Evolutionary conservation across 2,888 invertebrate species (phyloP), one percentile per base, ranked within the genome.

Genomic region (Ligdia adustata): DNA sequence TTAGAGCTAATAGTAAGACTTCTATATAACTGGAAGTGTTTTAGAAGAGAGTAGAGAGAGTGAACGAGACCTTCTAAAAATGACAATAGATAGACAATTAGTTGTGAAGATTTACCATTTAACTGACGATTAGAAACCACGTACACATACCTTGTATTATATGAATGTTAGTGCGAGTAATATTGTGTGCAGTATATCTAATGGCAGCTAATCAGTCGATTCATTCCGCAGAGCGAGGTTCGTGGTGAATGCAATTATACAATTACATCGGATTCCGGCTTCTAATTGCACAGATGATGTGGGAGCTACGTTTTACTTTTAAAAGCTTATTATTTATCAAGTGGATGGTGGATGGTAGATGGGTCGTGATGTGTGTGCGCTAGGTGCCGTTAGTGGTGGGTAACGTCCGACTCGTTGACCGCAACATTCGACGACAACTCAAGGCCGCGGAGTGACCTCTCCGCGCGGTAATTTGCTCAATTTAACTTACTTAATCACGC

Each of bases 191-290:
- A n/a, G n/a, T n/a, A n/a, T n/a, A n/a, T n/a, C n/a, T n/a, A n/a
- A n/a, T n/a, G n/a, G n/a, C n/a, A n/a, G 6, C 3, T 37, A 44
- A 44, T 44, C 11, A 18, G 13, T 11, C 6, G 15, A 24, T 33
- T 15, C 9, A 26, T 38, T 38, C 11, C 45, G 24, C 18, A 31
- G 27, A 4, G 11, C 26, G 32, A 27, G 18, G 20, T 33, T 33
- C 27, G 33, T 15, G 33, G n/a, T 32, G 9, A 14, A 7, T 7
- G 11, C 33, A 15, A 27, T 33, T 28, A 45, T 9, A n/a, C 9
- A n/a, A 33, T 28, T 45, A 33, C 39, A 34, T 14, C 22, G 45
- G 39, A 39, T 33, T 38, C 38, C 20, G 14, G 26, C 1, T 4
- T 14, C 16, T 12, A 6, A 14, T 31, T 16, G 22, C n/a, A 9